Evolutionary conservation across 2,113 vertebrate genomes (phyloP).

Genomic region (Lichenostomus cassidix): DNA sequence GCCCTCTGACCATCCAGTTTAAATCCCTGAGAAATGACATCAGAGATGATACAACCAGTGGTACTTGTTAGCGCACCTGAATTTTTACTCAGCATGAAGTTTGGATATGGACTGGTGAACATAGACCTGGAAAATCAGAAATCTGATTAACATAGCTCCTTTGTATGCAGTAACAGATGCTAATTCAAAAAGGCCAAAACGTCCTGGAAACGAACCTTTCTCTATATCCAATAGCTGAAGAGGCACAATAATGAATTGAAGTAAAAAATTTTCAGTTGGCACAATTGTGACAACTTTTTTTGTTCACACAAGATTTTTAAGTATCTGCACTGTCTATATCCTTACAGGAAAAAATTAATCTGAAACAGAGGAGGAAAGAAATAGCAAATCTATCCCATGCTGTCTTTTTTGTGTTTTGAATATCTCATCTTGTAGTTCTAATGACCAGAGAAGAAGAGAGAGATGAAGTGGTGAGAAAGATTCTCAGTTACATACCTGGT

Average conservation of each 20-base stretch:
- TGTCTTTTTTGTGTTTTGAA: not conserved
- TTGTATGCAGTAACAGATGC: not conserved
- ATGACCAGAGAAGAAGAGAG: not conserved
- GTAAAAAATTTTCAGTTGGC: not conserved
- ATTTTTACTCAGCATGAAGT: not conserved
- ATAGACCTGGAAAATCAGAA: not conserved
- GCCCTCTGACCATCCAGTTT: not conserved
- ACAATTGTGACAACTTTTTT: not conserved
- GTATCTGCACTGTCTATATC: not conserved
- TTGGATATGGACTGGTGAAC: not conserved
- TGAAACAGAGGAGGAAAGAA: not conserved
- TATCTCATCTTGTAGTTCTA: not conserved
- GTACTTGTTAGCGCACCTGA: not conserved
- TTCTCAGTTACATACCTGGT: not conserved
- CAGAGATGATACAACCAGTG: not conserved
- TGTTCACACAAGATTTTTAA: not conserved
- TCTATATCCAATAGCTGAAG: not conserved
- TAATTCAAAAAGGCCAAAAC: not conserved
- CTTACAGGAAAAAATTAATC: not conserved
- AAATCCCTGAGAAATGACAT: not conserved
- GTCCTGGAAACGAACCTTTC: not conserved
- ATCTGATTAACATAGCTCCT: not conserved
- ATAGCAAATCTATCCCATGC: not conserved
- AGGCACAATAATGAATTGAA: not conserved
- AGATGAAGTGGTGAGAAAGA: not conserved